Conservation (phyloP, 2,888 invertebrate genomes). For the Aleiodes leptofemur region DNA sequence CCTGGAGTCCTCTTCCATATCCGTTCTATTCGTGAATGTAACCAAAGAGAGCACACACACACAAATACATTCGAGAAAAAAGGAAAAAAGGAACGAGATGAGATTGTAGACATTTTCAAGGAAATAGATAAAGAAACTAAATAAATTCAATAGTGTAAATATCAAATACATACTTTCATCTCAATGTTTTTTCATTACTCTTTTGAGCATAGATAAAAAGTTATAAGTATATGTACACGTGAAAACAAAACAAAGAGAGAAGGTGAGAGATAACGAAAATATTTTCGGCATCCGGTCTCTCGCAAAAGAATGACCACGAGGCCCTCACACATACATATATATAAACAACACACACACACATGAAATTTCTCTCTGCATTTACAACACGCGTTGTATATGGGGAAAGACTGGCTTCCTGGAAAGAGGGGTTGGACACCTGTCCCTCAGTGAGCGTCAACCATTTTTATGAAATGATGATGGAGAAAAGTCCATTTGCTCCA, state of each 20-base stretch:
- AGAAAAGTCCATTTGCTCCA: neutral
- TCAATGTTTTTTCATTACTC: neutral
- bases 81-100: neutral
- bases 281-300: slow-evolving; percentile 42
- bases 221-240: neutral
- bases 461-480: neutral
- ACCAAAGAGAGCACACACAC: slow-evolving; percentile 10
- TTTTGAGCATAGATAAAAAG: neutral
- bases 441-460: slow-evolving; percentile 69
- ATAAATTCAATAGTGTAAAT: neutral
- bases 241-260: neutral
- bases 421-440: slow-evolving; percentile 74
- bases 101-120: slow-evolving; percentile 10
- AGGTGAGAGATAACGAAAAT: slow-evolving; percentile 26
- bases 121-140: slow-evolving; percentile 8
- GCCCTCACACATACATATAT: neutral
- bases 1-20: neutral
- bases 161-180: neutral
- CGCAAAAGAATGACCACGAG: slow-evolving; percentile 3
- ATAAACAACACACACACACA: neutral
- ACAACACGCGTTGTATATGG: slow-evolving; percentile 57
- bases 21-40: slow-evolving; percentile 13
- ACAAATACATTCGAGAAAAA: neutral
- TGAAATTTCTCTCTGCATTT: slow-evolving; percentile 21
- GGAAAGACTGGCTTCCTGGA: slow-evolving; percentile 71